Evolutionary conservation across 35 echinoderm and acorn worm genomes (phyloP).

Genomic region (Chiridota heheva): DNA sequence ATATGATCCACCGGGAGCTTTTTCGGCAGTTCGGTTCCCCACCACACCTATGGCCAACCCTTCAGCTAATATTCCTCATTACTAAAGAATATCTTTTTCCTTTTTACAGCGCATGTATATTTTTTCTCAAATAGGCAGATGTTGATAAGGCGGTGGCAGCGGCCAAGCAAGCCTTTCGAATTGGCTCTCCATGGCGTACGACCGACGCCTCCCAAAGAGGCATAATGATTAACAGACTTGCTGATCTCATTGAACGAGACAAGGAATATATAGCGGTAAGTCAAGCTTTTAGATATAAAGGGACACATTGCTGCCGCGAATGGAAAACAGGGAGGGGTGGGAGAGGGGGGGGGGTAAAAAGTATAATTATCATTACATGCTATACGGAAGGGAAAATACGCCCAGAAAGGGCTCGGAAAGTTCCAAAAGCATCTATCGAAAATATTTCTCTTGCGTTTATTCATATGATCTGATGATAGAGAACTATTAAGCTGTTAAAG

Average conservation of each 20-base stretch:
- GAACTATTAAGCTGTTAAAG: no score
- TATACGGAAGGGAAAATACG: no score
- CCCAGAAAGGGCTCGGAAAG: no score
- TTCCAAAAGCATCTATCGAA: no score
- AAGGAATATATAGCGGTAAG: conserved; percentile 47
- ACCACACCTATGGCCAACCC: background rate
- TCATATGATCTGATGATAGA: no score
- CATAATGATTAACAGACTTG: conserved; percentile 31
- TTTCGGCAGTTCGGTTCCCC: no score
- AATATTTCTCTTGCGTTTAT: no score
- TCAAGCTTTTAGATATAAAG: background rate
- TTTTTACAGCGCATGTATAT: background rate
- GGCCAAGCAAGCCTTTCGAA: conserved; percentile 53
- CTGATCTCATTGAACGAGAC: conserved; percentile 54
- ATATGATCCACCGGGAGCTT: no score
- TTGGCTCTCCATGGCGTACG: conserved; percentile 67
- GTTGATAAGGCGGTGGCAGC: conserved; percentile 66
- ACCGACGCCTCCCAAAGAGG: conserved; percentile 71
- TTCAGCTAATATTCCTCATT: background rate
- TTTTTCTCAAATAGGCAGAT: conserved; percentile 50
- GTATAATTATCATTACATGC: no score
- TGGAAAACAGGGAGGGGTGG: no score
- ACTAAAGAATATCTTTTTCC: background rate
- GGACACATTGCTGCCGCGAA: no score
- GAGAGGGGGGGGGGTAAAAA: no score